Percentiles rank a stretch among this genome's conserved stretches.
phyloP scores from a whole-genome alignment of 2,797 vertebrate genomes.

The Austrolebias charrua region DNA sequence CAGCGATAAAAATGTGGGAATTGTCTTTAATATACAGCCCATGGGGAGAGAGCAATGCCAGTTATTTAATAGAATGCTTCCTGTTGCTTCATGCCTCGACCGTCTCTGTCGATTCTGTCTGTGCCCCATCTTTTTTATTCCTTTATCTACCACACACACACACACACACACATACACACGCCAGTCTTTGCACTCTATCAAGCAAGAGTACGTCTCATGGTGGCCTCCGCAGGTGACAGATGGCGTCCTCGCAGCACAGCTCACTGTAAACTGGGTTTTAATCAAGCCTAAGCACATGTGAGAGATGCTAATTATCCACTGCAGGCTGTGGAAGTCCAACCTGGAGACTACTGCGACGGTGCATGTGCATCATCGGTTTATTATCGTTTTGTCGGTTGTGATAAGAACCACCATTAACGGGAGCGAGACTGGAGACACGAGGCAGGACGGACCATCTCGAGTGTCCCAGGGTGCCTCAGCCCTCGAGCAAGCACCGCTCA shows the following conservation, averaged over 20 bases:
- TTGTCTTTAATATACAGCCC: constrained; percentile 40
- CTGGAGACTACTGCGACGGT: constrained; percentile 44
- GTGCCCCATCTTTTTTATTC: constrained; percentile 29
- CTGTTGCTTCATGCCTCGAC: constrained; percentile 38
- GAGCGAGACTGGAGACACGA: constrained; percentile 17
- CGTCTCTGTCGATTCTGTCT: no score
- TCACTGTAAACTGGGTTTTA: constrained; percentile 90
- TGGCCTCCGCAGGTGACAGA: constrained; percentile 87
- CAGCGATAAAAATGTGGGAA: constrained; percentile 42
- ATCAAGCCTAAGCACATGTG: constrained; percentile 91
- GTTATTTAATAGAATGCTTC: constrained; percentile 49
- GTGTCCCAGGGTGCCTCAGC: constrained; percentile 26
- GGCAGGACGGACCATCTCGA: constrained; percentile 34
- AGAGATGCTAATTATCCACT: constrained; percentile 88
- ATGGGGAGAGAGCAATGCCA: constrained; percentile 26
- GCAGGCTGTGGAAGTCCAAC: constrained; percentile 78
- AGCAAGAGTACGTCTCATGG: constrained; percentile 78
- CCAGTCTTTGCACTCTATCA: constrained; percentile 45
- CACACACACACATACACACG: constrained; percentile 17
- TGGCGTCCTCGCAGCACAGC: constrained; percentile 85
- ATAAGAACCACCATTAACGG: constrained; percentile 36
- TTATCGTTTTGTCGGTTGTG: constrained; percentile 41
- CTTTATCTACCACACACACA: constrained; percentile 39
- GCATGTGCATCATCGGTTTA: constrained; percentile 34
- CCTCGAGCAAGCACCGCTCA: constrained; percentile 36